Conservation (phyloP, 2,113 vertebrate genomes). For the Rana temporaria region DNA sequence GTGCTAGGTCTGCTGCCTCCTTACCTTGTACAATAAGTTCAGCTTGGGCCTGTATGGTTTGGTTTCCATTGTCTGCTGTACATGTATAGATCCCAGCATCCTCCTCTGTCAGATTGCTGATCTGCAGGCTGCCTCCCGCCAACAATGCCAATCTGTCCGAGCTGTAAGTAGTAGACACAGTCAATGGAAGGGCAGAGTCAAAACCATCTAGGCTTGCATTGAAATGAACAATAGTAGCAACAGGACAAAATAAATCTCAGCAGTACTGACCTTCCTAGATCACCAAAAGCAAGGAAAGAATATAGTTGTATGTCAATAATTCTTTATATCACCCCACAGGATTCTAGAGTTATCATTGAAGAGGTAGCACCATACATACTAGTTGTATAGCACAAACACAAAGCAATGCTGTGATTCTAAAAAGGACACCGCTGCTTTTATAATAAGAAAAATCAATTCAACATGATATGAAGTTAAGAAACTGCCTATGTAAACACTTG, state of each 20-base stretch:
- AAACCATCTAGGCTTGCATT: background rate
- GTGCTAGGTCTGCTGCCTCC: background rate
- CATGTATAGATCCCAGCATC: conserved; percentile 88
- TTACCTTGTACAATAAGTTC: conserved; percentile 90
- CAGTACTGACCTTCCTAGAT: conserved; percentile 14
- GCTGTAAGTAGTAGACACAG: conserved; percentile 67
- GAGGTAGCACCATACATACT: background rate
- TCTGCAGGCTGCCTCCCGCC: conserved; percentile 81
- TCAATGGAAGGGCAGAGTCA: conserved; percentile 29
- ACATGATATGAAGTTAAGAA: too few species aligned
- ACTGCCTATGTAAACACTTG: too few species aligned
- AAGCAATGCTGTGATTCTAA: too few species aligned
- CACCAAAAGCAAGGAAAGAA: background rate
- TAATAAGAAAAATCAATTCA: too few species aligned
- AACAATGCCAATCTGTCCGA: conserved; percentile 77
- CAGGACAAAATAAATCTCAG: conserved; percentile 2
- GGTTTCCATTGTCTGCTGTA: conserved; percentile 79
- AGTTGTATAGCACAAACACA: background rate
- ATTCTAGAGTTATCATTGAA: background rate
- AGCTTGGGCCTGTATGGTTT: conserved; percentile 83
- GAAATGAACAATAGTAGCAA: conserved; percentile 14
- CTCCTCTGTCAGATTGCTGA: conserved; percentile 78
- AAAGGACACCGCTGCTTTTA: too few species aligned
- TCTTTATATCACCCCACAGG: conserved; percentile 16
- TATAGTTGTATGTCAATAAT: background rate